Conservation (phyloP, 1,140 invertebrate species). For the Drosophila saltans region DNA sequence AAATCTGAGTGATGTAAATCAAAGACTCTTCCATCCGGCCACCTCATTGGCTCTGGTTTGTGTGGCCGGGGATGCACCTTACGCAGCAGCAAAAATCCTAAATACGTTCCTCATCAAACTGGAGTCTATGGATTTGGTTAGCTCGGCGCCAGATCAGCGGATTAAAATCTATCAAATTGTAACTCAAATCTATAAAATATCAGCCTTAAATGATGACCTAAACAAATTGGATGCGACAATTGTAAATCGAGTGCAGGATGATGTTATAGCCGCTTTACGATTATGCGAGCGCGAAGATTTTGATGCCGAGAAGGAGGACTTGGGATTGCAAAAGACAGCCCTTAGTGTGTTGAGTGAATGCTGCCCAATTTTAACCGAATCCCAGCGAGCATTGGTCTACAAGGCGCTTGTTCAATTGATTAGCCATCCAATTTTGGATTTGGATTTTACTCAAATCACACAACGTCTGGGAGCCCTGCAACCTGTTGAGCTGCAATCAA, state of each 20-base stretch:
- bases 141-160: constrained; percentile 41
- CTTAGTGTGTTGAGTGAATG: constrained; percentile 62
- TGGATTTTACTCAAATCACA: constrained; percentile 63
- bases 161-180: constrained; percentile 67
- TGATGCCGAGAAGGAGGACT: constrained; percentile 40
- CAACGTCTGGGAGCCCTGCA: constrained; percentile 61
- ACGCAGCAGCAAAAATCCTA: constrained; percentile 69
- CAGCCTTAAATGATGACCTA: constrained; percentile 38
- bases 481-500: constrained; percentile 72
- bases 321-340: constrained; percentile 66
- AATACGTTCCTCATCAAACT: constrained; percentile 71
- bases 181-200: constrained; percentile 65
- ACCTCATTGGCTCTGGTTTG: constrained; percentile 70
- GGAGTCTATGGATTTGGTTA: constrained; percentile 23
- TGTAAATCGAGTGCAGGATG: constrained; percentile 54
- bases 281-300: constrained; percentile 48
- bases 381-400: constrained; percentile 70
- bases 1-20: constrained; percentile 74
- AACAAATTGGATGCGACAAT: constrained; percentile 41
- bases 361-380: constrained; percentile 57
- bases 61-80: constrained; percentile 69
- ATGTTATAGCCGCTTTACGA: constrained; percentile 60
- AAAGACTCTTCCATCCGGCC: constrained; percentile 72
- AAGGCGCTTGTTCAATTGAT: constrained; percentile 67
- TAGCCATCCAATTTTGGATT: constrained; percentile 62